Percentiles rank a stretch among this genome's conserved stretches.
These are phyloP conservation scores for Megathymus violae DNA, from an alignment of 1,140 invertebrate genomes.

Conservation along the genomic window DNA sequence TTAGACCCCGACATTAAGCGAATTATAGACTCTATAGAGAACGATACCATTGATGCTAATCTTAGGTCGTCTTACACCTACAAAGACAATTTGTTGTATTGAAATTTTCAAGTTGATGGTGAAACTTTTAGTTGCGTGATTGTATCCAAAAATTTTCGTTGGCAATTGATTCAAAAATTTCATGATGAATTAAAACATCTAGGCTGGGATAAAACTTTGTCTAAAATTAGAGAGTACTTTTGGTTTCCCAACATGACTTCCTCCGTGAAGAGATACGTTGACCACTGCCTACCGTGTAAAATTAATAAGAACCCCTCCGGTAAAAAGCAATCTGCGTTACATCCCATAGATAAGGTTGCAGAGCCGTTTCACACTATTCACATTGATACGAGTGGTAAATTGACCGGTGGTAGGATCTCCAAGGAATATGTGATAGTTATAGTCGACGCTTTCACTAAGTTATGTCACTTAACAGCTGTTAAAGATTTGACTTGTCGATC, in stretches of 20 bases:
- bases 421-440: slow-evolving; percentile 40
- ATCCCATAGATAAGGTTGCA: slow-evolving; percentile 43
- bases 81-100: slow-evolving; percentile 33
- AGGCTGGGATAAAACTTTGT: slow-evolving; percentile 50
- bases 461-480: slow-evolving; percentile 24
- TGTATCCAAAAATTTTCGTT: slow-evolving; percentile 29
- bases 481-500: slow-evolving; percentile 1
- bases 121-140: neutral
- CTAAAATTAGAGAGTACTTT: slow-evolving; percentile 42
- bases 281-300: slow-evolving; percentile 52
- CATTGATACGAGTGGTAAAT: slow-evolving; percentile 47
- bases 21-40: slow-evolving; percentile 33
- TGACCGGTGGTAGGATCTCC: slow-evolving; percentile 33
- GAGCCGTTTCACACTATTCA: slow-evolving; percentile 53
- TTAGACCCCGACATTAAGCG: slow-evolving; percentile 31
- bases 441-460: slow-evolving; percentile 42
- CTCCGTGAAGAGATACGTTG: slow-evolving; percentile 44
- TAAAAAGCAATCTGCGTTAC: slow-evolving; percentile 35
- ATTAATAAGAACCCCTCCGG: slow-evolving; percentile 42
- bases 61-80: slow-evolving; percentile 39
- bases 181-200: slow-evolving; percentile 51
- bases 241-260: slow-evolving; percentile 46
- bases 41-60: slow-evolving; percentile 18
- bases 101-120: neutral
- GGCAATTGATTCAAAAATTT: slow-evolving; percentile 53